Conservation (phyloP, 1,140 invertebrate genomes). For the Gonatopus flavifemur region DNA sequence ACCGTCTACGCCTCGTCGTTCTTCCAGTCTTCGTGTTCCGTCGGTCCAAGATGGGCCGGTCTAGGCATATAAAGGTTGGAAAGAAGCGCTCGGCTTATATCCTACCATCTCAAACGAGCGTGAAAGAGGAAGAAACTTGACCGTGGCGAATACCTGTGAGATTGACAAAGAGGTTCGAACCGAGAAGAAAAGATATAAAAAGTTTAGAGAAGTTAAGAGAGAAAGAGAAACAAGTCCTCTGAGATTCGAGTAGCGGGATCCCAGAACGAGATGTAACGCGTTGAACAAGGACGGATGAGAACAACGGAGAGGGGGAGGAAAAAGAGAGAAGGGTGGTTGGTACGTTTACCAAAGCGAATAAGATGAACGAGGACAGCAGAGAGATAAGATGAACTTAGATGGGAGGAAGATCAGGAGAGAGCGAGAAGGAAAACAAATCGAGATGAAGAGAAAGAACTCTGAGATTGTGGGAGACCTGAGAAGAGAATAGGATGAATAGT, state of each 20-base stretch:
- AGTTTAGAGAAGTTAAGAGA: not conserved
- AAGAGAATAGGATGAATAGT: not conserved
- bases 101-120: too few relatives aligned
- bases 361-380: too few relatives aligned
- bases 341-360: too few relatives aligned
- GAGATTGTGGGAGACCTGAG: not conserved
- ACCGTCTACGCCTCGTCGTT: not conserved
- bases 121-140: too few relatives aligned
- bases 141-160: too few relatives aligned
- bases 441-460: conserved; percentile 13
- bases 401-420: not conserved
- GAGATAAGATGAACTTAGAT: too few relatives aligned
- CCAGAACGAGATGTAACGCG: conserved; percentile 11
- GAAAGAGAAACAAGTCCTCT: conserved; percentile 8
- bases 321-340: too few relatives aligned
- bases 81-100: too few relatives aligned
- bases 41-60: too few relatives aligned
- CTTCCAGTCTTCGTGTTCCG: too few relatives aligned
- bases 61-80: too few relatives aligned
- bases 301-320: not conserved
- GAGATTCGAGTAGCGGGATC: conserved; percentile 2
- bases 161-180: not conserved
- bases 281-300: conserved; percentile 9
- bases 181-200: not conserved
- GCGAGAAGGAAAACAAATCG: conserved; percentile 10